A percentile compares a stretch with the other conserved stretches of the same genome.
Evolutionary conservation across 2,888 invertebrate genomes (phyloP).

Genomic region (Nemotelus nigrinus): DNA sequence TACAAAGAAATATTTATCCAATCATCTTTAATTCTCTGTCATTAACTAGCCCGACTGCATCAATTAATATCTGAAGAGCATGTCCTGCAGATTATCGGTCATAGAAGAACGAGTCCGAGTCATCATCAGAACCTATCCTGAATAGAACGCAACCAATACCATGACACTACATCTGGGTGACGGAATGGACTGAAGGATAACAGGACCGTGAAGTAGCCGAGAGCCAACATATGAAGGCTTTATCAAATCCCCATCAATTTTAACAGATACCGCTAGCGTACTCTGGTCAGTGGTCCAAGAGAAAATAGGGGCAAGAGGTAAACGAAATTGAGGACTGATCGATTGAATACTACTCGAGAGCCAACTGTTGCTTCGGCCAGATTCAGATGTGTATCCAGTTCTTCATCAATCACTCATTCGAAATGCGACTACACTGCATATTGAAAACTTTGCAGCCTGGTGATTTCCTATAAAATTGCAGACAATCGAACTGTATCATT

Average conservation of each 20-base stretch:
- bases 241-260: conserved; percentile 38
- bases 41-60: conserved; percentile 41
- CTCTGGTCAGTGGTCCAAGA: background rate
- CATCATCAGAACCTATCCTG: conserved; percentile 11
- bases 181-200: background rate
- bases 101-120: background rate
- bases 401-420: conserved; percentile 40
- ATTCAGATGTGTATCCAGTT: background rate
- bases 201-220: background rate
- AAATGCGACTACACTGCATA: conserved; percentile 9
- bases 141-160: background rate
- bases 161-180: background rate
- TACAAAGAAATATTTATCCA: conserved; percentile 21
- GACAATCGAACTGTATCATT: background rate
- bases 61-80: conserved; percentile 38
- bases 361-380: conserved; percentile 34
- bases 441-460: conserved; percentile 2
- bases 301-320: background rate
- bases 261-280: background rate
- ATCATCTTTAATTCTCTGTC: conserved; percentile 41
- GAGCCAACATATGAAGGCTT: conserved; percentile 23
- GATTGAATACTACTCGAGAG: background rate
- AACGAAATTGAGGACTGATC: background rate
- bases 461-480: background rate
- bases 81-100: conserved; percentile 39